Evolutionary conservation across 2,888 invertebrate species (phyloP).

Genomic region (Pristionchus maxplancki): DNA sequence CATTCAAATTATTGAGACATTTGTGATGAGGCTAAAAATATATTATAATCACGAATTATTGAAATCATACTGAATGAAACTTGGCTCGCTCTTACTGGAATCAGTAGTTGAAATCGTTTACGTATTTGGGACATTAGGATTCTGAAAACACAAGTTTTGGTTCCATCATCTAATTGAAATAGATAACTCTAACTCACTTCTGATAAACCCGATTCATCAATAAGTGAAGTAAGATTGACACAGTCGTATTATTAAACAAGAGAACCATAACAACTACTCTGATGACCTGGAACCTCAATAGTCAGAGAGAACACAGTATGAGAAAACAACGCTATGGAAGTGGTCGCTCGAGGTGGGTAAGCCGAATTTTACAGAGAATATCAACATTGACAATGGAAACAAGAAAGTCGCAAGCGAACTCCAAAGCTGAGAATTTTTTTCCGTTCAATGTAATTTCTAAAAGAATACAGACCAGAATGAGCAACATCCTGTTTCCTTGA

Average conservation of each 20-base stretch:
- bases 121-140: background rate
- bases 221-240: background rate
- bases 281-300: background rate
- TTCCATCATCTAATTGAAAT: background rate
- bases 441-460: too few species aligned
- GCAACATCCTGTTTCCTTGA: background rate
- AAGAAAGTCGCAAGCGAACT: background rate
- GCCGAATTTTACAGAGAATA: background rate
- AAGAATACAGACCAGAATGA: background rate
- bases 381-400: background rate
- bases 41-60: background rate
- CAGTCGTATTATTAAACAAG: background rate
- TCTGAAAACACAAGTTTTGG: background rate
- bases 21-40: background rate
- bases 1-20: too few species aligned
- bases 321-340: background rate
- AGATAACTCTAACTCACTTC: background rate
- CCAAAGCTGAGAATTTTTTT: background rate
- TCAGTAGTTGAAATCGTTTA: background rate
- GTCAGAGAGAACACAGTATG: background rate
- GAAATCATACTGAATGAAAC: background rate
- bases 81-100: background rate
- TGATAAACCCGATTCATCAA: background rate
- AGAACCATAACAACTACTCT: background rate
- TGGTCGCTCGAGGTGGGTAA: background rate